Evolutionary conservation across 2,113 vertebrate genomes (phyloP).

Genomic region (Bambusicola thoracicus): DNA sequence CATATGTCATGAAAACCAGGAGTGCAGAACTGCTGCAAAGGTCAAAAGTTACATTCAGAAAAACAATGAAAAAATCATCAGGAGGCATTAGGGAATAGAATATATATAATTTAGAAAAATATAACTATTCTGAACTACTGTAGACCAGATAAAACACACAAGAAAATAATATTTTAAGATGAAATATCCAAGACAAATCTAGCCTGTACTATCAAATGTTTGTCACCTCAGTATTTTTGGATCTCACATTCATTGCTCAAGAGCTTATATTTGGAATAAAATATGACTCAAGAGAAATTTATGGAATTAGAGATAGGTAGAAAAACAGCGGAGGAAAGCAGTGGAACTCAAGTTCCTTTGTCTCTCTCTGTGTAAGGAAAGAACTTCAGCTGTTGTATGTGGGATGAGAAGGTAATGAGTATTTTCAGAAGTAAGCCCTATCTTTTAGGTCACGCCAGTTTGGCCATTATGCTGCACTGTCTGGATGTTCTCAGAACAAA

Average conservation of each 20-base stretch:
- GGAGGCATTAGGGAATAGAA: background rate
- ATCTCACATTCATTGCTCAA: background rate
- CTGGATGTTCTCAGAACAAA: background rate
- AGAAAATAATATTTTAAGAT: background rate
- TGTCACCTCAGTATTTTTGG: constrained; percentile 32
- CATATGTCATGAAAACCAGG: background rate
- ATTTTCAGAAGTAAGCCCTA: background rate
- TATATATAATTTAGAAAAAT: background rate
- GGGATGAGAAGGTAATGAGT: background rate
- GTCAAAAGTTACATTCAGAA: constrained; percentile 27
- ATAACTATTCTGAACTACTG: background rate
- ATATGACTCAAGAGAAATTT: constrained; percentile 23
- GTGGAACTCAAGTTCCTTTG: background rate
- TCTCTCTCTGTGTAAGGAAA: background rate
- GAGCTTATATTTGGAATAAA: constrained; percentile 41
- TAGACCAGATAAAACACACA: background rate
- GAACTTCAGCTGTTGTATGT: background rate
- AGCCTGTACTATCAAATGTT: background rate
- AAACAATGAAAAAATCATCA: background rate
- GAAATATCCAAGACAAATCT: background rate
- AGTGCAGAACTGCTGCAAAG: constrained; percentile 19
- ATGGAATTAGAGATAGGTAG: background rate
- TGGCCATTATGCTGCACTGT: background rate
- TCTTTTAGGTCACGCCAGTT: accelerated
- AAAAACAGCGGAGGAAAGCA: background rate